Percentiles rank a stretch among this genome's conserved stretches.
These are phyloP conservation scores for Uria lomvia DNA, from an alignment of 2,113 vertebrate species.

Conservation along the genomic window DNA sequence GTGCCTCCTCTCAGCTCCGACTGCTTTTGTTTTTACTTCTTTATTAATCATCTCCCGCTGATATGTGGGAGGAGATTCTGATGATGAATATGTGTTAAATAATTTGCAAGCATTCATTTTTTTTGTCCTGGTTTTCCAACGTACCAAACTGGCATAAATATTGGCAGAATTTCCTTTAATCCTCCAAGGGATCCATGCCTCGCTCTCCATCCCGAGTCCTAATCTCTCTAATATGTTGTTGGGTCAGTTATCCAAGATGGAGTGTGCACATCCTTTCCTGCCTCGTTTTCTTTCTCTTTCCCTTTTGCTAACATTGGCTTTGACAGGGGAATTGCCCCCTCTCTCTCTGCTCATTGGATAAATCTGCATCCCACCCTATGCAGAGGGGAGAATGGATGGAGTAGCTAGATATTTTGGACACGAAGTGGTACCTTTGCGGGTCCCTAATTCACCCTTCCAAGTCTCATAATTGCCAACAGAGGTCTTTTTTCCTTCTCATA, in stretches of 20 bases:
- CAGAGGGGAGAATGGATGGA: neutral
- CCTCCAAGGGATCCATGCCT: conserved; percentile 27
- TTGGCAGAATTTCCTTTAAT: conserved; percentile 51
- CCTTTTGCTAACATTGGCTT: conserved; percentile 9
- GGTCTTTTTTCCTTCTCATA: conserved; percentile 73
- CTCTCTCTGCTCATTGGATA: neutral
- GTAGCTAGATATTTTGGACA: conserved; percentile 34
- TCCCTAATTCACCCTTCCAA: conserved; percentile 69
- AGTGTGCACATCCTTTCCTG: neutral
- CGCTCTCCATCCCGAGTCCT: neutral
- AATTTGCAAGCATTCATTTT: conserved; percentile 49
- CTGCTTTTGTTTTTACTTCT: conserved; percentile 41
- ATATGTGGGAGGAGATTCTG: conserved; percentile 39
- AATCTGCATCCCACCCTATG: neutral
- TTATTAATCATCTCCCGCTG: conserved; percentile 27
- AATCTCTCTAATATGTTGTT: conserved; percentile 41
- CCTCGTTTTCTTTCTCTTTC: neutral
- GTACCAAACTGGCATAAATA: conserved; percentile 59
- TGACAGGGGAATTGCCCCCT: neutral
- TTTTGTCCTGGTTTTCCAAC: conserved; percentile 26
- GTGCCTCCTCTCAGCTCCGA: neutral
- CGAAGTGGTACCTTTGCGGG: conserved; percentile 45
- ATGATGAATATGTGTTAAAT: conserved; percentile 50
- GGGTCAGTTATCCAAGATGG: conserved; percentile 41
- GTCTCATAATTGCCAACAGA: conserved; percentile 68